Evolutionary conservation across 2,113 vertebrate species (phyloP), one percentile per base, ranked within the genome.

Genomic region (Ageneiosus marmoratus): DNA sequence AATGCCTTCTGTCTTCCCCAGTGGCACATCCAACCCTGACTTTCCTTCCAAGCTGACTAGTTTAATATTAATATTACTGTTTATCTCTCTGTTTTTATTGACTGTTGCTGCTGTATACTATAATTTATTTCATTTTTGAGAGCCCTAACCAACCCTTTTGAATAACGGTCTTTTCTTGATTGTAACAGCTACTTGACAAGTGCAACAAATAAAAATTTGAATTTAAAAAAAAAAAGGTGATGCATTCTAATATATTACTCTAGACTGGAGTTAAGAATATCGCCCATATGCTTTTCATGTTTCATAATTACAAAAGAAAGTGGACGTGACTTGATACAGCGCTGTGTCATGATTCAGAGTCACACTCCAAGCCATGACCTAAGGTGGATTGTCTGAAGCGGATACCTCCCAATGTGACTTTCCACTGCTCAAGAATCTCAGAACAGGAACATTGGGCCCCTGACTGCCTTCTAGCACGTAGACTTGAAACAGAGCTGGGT

Each of bases 401-500:
- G 73, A 80, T 83, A 29, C 82, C 78, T 37, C 81, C 29, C 20
- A 63, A 41, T 34, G n/a, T 62, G 53, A 18, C 41, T 87, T 89
- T 90, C 85, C 90, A 87, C 81, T 67, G 80, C 79, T 67, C n/a
- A 3, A 80, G 50, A 53, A 78, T 79, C 87, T 75, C 81, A 74
- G 78, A 82, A 76, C 50, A 77, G 76, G 87, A 77, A 73, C 55
- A 20, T 58, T 81, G 10, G 13, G 53, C 77, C 88, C 86, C 83
- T 44, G 84, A 85, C 89, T 84, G 86, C 67, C 70, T 81, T 81
- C 37, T 83, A 87, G 93, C 94, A 95, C 94, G 94, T 95, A 94
- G 90, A 91, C 92, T 88, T 92, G 86, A 90, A 78, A 88, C 63
- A 83, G 75, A 90, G 87, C 86, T 72, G 0, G 70, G 16, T 22